phyloP scores from a whole-genome alignment of 2,888 invertebrate genomes.

The Synergus itoensis region DNA sequence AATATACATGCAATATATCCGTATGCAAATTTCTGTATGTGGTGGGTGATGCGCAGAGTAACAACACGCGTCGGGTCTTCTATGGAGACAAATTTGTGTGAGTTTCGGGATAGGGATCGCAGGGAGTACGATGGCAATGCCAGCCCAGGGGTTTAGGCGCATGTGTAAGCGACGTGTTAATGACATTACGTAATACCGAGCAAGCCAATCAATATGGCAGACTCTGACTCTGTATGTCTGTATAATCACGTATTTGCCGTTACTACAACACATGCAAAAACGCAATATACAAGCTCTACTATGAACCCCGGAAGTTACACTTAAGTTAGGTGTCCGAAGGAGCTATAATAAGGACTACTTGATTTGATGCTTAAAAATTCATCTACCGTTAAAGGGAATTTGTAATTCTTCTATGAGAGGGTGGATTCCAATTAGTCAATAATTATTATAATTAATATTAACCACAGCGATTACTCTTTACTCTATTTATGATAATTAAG shows the following conservation, averaged over 20 bases:
- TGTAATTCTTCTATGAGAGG: neutral
- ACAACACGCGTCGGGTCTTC: slow-evolving; percentile 5
- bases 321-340: neutral
- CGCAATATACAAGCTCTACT: neutral
- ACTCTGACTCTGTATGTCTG: slow-evolving; percentile 48
- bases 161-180: slow-evolving; percentile 76
- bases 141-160: slow-evolving; percentile 62
- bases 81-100: slow-evolving; percentile 49
- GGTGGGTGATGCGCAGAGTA: slow-evolving; percentile 11
- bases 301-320: neutral
- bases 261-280: slow-evolving; percentile 12
- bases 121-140: slow-evolving; percentile 47
- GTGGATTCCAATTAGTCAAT: neutral
- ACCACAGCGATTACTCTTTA: neutral
- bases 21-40: slow-evolving; percentile 7
- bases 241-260: slow-evolving; percentile 44
- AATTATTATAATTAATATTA: neutral
- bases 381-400: neutral
- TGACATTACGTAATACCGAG: slow-evolving; percentile 75
- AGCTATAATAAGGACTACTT: neutral
- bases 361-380: neutral
- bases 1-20: neutral
- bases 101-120: slow-evolving; percentile 35
- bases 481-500: neutral
- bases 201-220: slow-evolving; percentile 74